A percentile compares a stretch with the other conserved stretches of the same genome.
Evolutionary conservation across 2,113 vertebrate genomes (phyloP).

Genomic region (Lepus americanus): DNA sequence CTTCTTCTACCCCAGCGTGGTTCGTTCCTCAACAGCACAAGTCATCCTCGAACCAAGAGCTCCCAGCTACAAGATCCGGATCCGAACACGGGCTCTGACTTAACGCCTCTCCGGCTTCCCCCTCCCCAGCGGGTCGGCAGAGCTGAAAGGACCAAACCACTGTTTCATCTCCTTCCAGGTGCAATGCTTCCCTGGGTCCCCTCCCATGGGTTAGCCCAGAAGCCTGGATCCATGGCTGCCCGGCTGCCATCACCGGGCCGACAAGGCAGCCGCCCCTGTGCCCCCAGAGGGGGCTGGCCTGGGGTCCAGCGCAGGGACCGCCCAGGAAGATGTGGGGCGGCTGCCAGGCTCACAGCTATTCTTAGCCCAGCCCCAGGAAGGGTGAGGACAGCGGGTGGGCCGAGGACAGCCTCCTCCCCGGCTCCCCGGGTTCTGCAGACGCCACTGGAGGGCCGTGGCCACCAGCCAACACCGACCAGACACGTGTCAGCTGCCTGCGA

Average conservation of each 20-base stretch:
- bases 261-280: background rate
- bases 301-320: background rate
- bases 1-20: background rate
- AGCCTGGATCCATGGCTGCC: background rate
- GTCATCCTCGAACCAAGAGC: background rate
- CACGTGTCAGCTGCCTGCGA: background rate
- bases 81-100: constrained; percentile 24
- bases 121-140: background rate
- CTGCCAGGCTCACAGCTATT: constrained; percentile 28
- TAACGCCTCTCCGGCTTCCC: background rate
- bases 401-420: constrained; percentile 60
- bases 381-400: background rate
- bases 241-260: background rate
- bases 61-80: background rate
- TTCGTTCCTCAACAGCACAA: background rate
- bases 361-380: constrained; percentile 16
- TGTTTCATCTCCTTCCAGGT: background rate
- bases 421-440: background rate
- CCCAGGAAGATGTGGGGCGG: background rate
- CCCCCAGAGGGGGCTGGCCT: background rate
- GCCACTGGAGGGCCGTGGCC: background rate
- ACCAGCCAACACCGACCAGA: background rate
- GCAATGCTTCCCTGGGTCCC: constrained; percentile 29
- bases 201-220: constrained; percentile 35
- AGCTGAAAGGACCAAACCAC: background rate